Evolutionary conservation across 2,888 invertebrate genomes (phyloP), one percentile per base, ranked within the genome.

Genomic region (Coecobrya sp.): DNA sequence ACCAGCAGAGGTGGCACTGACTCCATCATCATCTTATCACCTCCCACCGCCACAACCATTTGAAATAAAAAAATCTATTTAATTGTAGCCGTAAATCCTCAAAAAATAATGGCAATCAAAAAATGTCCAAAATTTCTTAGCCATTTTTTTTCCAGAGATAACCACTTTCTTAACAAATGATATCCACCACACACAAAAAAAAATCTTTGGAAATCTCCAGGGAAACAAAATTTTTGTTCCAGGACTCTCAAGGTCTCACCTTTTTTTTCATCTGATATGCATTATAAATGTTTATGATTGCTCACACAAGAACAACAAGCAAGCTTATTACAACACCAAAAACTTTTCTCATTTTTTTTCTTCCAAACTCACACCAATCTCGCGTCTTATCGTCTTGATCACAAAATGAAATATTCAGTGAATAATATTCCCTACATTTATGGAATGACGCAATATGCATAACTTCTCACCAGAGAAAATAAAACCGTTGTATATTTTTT

Each of bases 21-120:
- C 93, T 94, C 94, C 94, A 94, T 93, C 92, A 93, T 93, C 81
- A 86, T 87, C 70, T 81, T 79, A 59, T 65, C 86, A 42, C 52
- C 49, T 36, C 68, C 55, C 7, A 89, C 68, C 62, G 42, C 76
- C 55, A 70, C 87, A 55, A 87, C 87, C 87, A 76, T 87, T 59
- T n/a, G n/a, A n/a, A n/a, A n/a, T n/a, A 49, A 52, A 27, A 52
- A 73, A 73, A n/a, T 42, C 4, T n/a, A 42, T 10, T 36, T 55
- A n/a, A n/a, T n/a, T n/a, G n/a, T n/a, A n/a, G n/a, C n/a, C n/a
- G n/a, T n/a, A n/a, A n/a, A n/a, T n/a, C n/a, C n/a, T n/a, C n/a
- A n/a, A n/a, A n/a, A n/a, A n/a, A n/a, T n/a, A n/a, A n/a, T n/a
- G 13, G 25, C 25, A 16, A 55, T 8, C 25, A 25, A 25, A 4